Evolutionary conservation across 1,140 invertebrate species (phyloP).

Genomic region (Druon quercuslanigerum): DNA sequence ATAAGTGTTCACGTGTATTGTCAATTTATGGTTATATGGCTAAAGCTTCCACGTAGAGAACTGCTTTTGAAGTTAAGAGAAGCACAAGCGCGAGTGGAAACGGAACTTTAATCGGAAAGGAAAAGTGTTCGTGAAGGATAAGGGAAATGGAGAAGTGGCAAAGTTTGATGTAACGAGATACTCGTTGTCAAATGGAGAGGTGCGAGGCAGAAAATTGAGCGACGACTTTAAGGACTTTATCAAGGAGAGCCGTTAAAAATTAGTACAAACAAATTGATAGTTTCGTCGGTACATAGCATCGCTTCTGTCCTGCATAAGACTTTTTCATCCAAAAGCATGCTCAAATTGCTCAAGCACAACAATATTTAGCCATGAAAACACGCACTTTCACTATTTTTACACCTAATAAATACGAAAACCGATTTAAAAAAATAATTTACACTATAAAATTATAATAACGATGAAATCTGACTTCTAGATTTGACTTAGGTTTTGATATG

Average conservation of each 20-base stretch:
- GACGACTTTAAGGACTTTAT: conserved; percentile 26
- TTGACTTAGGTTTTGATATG: no score
- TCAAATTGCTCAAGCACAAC: neutral
- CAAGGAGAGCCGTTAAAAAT: neutral
- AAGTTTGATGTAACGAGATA: neutral
- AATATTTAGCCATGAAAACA: neutral
- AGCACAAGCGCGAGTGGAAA: neutral
- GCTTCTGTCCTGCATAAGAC: neutral
- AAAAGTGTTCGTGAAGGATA: neutral
- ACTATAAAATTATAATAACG: no score
- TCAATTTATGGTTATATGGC: neutral
- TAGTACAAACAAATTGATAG: neutral
- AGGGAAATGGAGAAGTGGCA: neutral
- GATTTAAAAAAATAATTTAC: no score
- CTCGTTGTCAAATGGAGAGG: conserved; percentile 67
- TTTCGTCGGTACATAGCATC: neutral
- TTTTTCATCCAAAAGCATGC: neutral
- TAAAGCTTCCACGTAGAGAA: conserved; percentile 10
- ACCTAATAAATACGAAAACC: no score
- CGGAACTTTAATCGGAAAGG: neutral
- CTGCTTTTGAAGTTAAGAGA: neutral
- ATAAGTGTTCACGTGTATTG: neutral
- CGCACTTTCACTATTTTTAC: no score
- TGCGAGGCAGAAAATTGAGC: conserved; percentile 51
- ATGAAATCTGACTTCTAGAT: no score